These are phyloP conservation scores for human (Homo sapiens) DNA, from an alignment of 2,113 vertebrate species.

Conservation along the genomic window GRCh38 chr6:163479501-163480000, in stretches of 20 bases:
- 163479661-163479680: not conserved
- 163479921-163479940: not conserved
- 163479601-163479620: too few species aligned
- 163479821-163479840: constrained; percentile 44
- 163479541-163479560: too few species aligned
- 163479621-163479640: too few species aligned
- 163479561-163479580: too few species aligned
- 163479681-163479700: not conserved
- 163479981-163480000: not conserved
- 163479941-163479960: not conserved
- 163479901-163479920: not conserved
- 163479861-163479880: not conserved
- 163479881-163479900: not conserved
- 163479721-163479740: not conserved
- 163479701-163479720: not conserved
- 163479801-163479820: not conserved
- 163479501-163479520: too few species aligned
- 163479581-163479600: too few species aligned
- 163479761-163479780: not conserved
- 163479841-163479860: not conserved
- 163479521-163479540: too few species aligned
- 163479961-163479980: not conserved
- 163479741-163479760: not conserved
- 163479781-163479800: not conserved
- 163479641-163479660: too few species aligned